Base-by-base conservation (phyloP, 2,797 vertebrate genomes). In the Pampus argenteus region DNA sequence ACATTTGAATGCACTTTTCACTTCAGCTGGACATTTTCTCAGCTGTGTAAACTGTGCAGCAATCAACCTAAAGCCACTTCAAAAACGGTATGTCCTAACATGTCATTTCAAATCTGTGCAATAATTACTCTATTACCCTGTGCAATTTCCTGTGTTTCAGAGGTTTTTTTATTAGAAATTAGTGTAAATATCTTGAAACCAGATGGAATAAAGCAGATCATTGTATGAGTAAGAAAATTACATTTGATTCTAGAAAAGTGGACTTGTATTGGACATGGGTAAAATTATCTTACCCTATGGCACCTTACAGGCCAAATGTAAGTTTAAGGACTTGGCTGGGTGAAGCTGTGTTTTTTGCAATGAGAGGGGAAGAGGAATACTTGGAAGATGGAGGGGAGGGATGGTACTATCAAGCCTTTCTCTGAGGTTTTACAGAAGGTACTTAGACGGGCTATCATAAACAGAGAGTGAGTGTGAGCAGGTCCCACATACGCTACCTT, bases 341-440 rank as follows among this genome's bases (percentile, higher is more conserved):
- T 50, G 25, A 23, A 56, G 6, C 28, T 18, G 1, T 13, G 3
- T 9, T 51, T 61, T 66, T 40, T 58, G 23, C 28, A 66, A 17
- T 17, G 42, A 45, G 48, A 63, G 54, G 25, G 64, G 40, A 66
- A 59, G 22, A 59, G 44, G 23, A 76, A 71, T 28, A 60, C 15
- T 63, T 60, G 28, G 52, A 56, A 31, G 47, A 58, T 42, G 54
- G 34, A 52, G 60, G 25, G 25, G 44, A 52, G 66, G 28, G 59
- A 50, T 47, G 54, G 57, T 8, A 56, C 59, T 51, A 76, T 78
- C 66, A 66, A 81, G 62, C 48, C 38, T 57, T 36, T 67, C 49
- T 61, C 57, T 64, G 67, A 81, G 49, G 61, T 81, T 88, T 84
- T 62, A 74, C 72, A 78, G 71, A 70, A 71, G 40, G 49, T 71